These are phyloP conservation scores for Aradophagus sp. DNA, from an alignment of 1,140 invertebrate genomes.

Conservation along the genomic window DNA sequence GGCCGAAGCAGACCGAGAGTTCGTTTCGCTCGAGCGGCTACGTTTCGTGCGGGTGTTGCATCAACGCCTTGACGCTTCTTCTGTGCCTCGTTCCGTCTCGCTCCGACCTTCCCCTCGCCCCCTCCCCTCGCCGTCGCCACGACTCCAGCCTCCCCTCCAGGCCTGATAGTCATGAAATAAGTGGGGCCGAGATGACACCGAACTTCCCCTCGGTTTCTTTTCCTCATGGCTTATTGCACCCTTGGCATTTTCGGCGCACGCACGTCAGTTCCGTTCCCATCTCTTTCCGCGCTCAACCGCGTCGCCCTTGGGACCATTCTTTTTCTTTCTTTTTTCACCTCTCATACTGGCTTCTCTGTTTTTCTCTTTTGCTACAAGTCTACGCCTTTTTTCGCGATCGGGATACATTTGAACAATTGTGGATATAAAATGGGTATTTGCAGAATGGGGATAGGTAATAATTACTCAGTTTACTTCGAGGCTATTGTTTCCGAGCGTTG, in stretches of 20 bases:
- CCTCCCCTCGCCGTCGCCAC: constrained; percentile 9
- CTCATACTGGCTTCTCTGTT: too few relatives aligned
- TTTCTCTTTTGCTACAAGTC: too few relatives aligned
- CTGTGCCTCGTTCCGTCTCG: constrained; percentile 23
- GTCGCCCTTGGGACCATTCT: constrained; percentile 20
- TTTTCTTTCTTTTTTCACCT: not conserved
- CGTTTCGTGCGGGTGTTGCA: constrained; percentile 66
- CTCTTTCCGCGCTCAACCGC: constrained; percentile 21
- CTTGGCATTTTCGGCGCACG: constrained; percentile 55
- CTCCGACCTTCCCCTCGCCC: not conserved
- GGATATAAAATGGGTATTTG: too few relatives aligned
- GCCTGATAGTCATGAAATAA: not conserved
- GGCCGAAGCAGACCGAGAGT: constrained; percentile 24
- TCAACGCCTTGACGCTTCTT: constrained; percentile 67
- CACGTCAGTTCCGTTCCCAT: constrained; percentile 36
- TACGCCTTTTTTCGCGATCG: too few relatives aligned
- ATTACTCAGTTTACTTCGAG: too few relatives aligned
- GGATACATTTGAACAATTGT: too few relatives aligned
- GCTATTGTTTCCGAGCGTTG: too few relatives aligned
- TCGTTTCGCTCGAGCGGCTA: constrained; percentile 56
- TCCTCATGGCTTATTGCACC: constrained; percentile 54
- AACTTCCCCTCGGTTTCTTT: constrained; percentile 48
- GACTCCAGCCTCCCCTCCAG: too few relatives aligned
- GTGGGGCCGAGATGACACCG: constrained; percentile 2
- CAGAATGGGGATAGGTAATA: too few relatives aligned